Evolutionary conservation across 1,140 invertebrate species (phyloP).

Genomic region (Stegodyphus dumicola): DNA sequence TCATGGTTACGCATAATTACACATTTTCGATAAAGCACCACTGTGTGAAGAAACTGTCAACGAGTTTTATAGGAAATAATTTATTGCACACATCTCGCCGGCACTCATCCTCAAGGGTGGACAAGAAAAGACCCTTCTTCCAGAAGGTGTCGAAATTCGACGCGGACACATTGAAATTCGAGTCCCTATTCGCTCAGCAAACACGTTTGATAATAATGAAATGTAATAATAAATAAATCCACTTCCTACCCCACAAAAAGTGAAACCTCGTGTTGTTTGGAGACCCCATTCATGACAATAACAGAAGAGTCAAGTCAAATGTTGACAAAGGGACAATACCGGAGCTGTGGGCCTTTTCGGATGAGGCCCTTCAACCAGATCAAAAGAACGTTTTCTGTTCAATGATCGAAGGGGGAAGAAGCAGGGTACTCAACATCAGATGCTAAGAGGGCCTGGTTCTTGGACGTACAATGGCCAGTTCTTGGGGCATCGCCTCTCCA

Average conservation of each 20-base stretch:
- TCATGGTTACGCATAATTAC: no score
- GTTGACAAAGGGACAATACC: conserved; percentile 32
- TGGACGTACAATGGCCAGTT: no score
- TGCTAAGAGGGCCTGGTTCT: neutral
- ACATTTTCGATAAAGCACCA: neutral
- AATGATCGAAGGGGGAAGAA: neutral
- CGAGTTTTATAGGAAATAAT: conserved; percentile 28
- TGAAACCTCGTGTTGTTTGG: conserved; percentile 11
- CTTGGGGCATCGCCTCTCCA: no score
- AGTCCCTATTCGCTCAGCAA: conserved; percentile 21
- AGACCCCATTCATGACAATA: conserved; percentile 34
- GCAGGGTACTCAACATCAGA: neutral
- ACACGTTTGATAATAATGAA: conserved; percentile 30
- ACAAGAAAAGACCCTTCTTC: neutral
- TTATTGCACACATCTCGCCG: neutral
- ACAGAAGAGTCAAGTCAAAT: conserved; percentile 35
- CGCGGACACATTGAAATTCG: conserved; percentile 40
- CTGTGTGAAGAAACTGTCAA: neutral
- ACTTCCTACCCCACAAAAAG: conserved; percentile 33
- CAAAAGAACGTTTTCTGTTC: conserved; percentile 1
- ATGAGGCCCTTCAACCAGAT: conserved; percentile 5
- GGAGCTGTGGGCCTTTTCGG: neutral
- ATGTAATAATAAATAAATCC: conserved; percentile 52
- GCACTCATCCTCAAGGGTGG: neutral
- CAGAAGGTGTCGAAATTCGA: conserved; percentile 46